A percentile compares a stretch with the other conserved stretches of the same genome.
Evolutionary conservation across 1,140 invertebrate species (phyloP).

Genomic region (Caerostris extrusa): DNA sequence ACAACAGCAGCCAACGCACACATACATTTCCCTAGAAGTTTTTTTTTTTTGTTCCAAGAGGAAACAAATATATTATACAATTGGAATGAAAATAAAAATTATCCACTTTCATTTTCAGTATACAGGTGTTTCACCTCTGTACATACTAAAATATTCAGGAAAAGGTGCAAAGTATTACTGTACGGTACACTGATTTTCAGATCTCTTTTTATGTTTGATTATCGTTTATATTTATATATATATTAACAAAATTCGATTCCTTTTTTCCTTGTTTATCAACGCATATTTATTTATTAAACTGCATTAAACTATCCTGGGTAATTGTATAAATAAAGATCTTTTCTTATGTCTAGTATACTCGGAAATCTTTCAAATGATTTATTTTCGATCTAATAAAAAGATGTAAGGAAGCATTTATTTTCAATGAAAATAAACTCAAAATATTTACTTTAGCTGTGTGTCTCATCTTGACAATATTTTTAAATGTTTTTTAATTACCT

Average conservation of each 20-base stretch:
- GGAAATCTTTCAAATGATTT: not conserved
- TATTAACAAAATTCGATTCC: not conserved
- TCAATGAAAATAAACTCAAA: no score
- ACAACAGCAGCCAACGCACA: not conserved
- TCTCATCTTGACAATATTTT: no score
- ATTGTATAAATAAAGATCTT: not conserved
- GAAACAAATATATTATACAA: not conserved
- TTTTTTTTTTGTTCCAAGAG: not conserved
- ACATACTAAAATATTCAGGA: not conserved
- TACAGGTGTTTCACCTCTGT: not conserved
- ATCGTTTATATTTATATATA: not conserved
- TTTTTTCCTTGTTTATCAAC: not conserved
- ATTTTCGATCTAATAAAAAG: not conserved
- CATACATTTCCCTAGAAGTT: not conserved
- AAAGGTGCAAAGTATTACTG: not conserved
- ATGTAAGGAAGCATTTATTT: no score
- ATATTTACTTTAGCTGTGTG: no score
- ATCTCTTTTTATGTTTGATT: not conserved
- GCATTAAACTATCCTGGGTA: not conserved
- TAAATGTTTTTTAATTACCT: no score
- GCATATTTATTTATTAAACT: not conserved
- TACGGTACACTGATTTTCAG: not conserved
- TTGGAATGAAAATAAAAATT: conserved; percentile 11
- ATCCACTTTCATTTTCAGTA: not conserved
- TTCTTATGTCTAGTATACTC: not conserved